Evolutionary conservation across 2,113 vertebrate species (phyloP).

Genomic region (Charadrius vociferus): DNA sequence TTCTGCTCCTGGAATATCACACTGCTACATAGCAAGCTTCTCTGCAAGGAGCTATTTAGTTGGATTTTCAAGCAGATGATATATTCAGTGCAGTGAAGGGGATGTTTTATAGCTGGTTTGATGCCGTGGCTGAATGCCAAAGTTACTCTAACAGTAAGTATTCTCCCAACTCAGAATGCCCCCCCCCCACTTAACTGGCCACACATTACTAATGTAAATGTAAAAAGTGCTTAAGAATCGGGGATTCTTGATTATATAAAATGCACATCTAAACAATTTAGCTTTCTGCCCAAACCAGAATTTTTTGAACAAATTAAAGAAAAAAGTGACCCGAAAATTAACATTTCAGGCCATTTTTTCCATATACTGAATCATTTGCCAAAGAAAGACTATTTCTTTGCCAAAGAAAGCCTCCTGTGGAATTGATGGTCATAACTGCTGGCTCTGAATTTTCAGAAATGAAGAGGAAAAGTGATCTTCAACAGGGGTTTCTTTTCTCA

Average conservation of each 20-base stretch:
- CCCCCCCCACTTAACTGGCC: constrained; percentile 46
- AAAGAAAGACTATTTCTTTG: not conserved
- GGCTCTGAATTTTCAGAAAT: constrained; percentile 63
- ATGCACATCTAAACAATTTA: constrained; percentile 16
- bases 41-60: constrained; percentile 20
- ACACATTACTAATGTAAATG: not conserved
- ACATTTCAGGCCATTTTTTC: constrained; percentile 45
- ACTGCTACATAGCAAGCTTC: constrained; percentile 23
- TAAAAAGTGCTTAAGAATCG: constrained; percentile 58
- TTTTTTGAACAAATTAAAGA: constrained; percentile 16
- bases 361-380: constrained; percentile 18
- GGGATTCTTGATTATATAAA: constrained; percentile 42
- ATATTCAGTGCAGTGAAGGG: constrained; percentile 56
- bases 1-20: constrained; percentile 1
- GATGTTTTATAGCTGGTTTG: constrained; percentile 39
- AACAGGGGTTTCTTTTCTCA: not conserved
- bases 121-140: not conserved
- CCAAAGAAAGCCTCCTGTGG: constrained; percentile 20
- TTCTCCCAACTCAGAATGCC: constrained; percentile 4
- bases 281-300: not conserved
- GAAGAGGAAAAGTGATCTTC: constrained; percentile 64
- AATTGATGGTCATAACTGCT: constrained; percentile 40
- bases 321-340: constrained; percentile 9
- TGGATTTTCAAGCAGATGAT: constrained; percentile 55
- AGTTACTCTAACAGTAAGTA: constrained; percentile 2